These are phyloP conservation scores for Rotaria magnacalcarata DNA, from an alignment of 2,888 invertebrate species.

Conservation along the genomic window DNA sequence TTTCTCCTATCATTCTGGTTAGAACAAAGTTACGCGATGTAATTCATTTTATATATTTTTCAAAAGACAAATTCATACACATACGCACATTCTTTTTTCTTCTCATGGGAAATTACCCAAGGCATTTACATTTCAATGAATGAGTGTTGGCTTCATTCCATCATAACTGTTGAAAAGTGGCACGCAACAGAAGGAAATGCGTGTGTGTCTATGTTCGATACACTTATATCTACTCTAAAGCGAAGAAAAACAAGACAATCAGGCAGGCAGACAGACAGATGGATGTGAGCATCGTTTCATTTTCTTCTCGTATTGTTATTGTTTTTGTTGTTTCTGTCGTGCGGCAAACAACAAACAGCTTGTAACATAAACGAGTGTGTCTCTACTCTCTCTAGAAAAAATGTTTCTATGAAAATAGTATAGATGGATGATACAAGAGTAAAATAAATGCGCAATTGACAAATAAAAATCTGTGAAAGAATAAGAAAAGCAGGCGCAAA, in stretches of 20 bases:
- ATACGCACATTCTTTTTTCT: neutral
- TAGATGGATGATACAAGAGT: neutral
- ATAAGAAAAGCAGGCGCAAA: neutral
- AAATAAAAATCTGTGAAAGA: neutral
- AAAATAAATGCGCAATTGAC: neutral
- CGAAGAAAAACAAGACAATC: neutral
- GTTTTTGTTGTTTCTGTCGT: neutral
- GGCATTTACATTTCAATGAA: constrained; percentile 10
- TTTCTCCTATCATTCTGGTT: neutral
- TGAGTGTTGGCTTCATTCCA: constrained; percentile 17
- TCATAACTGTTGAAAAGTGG: neutral
- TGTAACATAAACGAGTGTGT: neutral
- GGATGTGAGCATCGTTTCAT: neutral
- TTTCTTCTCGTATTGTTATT: neutral
- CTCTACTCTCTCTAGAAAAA: neutral
- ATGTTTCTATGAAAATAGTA: neutral
- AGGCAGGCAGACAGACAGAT: neutral
- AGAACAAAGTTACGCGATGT: neutral
- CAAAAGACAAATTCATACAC: neutral
- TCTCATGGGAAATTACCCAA: neutral
- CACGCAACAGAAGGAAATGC: neutral
- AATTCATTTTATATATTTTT: neutral
- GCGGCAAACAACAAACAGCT: neutral
- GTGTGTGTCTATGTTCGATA: neutral
- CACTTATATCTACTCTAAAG: neutral